Base-by-base conservation (phyloP, 2,888 invertebrate species). In the Argyra leucocephala region DNA sequence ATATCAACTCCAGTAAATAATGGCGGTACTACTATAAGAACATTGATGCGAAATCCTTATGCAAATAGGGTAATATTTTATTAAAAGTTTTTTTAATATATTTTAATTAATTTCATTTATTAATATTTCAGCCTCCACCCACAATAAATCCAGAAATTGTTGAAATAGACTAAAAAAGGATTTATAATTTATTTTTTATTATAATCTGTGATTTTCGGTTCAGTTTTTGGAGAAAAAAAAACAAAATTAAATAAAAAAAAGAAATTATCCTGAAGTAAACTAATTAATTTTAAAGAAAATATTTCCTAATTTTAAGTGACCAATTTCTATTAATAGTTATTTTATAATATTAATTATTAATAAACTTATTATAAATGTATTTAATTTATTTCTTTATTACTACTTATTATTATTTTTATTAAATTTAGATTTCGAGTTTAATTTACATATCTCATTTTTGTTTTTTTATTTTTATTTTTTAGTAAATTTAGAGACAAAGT, bases 361-460 rank as follows among this genome's bases (percentile, higher is more conserved):
- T 48, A 12, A 48, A 48, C 12, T 18, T 18, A 48, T 18, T 18
- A 15, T n/a, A 18, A 48, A 18, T 48, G 48, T 48, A 48, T 48
- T 37, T 48, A 48, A 48, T 48, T 48, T 48, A 48, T 48, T 48
- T 48, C 48, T 48, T 48, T 48, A n/a, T 48, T 48, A 48, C 48
- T 18, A 37, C 15, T 9, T 48, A 18, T 48, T 18, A 48, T 48
- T 3, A 2, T 48, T 37, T 48, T 48, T 48, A 31, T 31, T n/a
- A n/a, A n/a, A n/a, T n/a, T 31, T 31, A 31, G 10, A 31, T 31
- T 48, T 12, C 31, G 7, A 31, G 31, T 31, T 31, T 48, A 48
- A 48, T 15, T 48, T 48, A 48, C 48, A 48, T 48, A 48, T 48
- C 48, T 48, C 31, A 31, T 31, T 48, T 48, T 18, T 48, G 5